Percentiles rank a stretch among this genome's conserved stretches.
phyloP scores from a whole-genome alignment of 2,888 invertebrate genomes.

The Gandaritis pyraliata region DNA sequence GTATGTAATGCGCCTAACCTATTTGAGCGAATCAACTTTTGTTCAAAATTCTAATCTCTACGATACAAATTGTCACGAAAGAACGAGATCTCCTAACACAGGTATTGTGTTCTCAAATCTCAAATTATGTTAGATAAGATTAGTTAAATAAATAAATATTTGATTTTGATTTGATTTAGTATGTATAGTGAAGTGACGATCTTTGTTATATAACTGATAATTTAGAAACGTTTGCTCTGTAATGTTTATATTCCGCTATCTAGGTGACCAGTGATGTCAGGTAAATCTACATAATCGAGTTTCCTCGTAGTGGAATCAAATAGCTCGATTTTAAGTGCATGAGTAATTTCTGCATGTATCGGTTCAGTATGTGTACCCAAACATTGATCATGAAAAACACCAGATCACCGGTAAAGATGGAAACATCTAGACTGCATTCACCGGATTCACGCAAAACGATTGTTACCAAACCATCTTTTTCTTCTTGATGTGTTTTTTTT shows the following conservation, averaged over 20 bases:
- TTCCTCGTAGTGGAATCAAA: conserved; percentile 53
- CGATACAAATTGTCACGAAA: too few relatives aligned
- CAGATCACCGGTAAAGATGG: conserved; percentile 49
- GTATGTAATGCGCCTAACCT: too few relatives aligned
- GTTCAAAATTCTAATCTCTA: too few relatives aligned
- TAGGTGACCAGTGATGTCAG: conserved; percentile 61
- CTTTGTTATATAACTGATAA: conserved; percentile 40
- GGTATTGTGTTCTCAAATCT: too few relatives aligned
- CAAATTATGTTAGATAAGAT: too few relatives aligned
- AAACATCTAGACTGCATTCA: conserved; percentile 53
- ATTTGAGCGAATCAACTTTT: too few relatives aligned
- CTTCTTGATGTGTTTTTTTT: conserved; percentile 60
- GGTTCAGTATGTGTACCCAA: conserved; percentile 49
- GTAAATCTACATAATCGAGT: conserved; percentile 55
- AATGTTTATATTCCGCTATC: conserved; percentile 56
- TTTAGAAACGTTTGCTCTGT: conserved; percentile 40
- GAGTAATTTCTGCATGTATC: conserved; percentile 64
- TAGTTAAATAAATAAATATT: too few relatives aligned
- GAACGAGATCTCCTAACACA: too few relatives aligned
- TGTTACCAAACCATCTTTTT: conserved; percentile 50
- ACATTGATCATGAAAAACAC: conserved; percentile 52
- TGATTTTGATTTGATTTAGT: too few relatives aligned
- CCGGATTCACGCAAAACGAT: conserved; percentile 49
- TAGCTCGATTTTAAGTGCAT: conserved; percentile 56
- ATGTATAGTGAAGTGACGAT: conserved; percentile 46